Base-by-base conservation (phyloP, 2,888 invertebrate species). In the Lepidochrysops patricia region DNA sequence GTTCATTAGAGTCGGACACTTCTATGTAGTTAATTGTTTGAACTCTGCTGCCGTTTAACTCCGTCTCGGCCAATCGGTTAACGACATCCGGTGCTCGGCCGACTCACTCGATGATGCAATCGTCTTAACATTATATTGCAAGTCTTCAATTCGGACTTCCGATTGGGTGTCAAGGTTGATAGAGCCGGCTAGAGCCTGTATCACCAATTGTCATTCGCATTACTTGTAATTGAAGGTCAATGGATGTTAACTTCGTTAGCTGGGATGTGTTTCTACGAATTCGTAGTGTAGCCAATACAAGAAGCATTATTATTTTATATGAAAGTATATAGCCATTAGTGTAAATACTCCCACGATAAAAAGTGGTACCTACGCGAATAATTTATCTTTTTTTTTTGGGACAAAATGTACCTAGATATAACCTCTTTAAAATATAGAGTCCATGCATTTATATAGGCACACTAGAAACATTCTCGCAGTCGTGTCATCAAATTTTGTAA, bases 21-120 rank as follows among this genome's bases (percentile, higher is more conserved):
- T 86, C 84, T 84, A 82, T 86, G 84, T 83, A 82, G 82, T 88
- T 86, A 85, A 88, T 88, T 88, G 86, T 87, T 86, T 88, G 88
- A 89, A 89, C 88, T 87, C 80, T 77, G 74, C 79, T 83, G 77
- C 80, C 80, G 85, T 82, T 86, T 85, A 82, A 86, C 81, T 79
- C 80, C 85, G 84, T 83, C 84, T 81, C 80, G 75, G 77, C 81
- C 87, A 88, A 89, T 89, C 87, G 75, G 84, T 84, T 88, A 85
- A 87, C 87, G 80, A 87, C 89, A 87, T 89, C 77, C 85, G 86
- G 86, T 87, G 88, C 87, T 85, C 43, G 79, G 79, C 67, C 76
- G 69, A 72, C 73, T 72, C 72, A 70, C 68, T 74, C 72, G 82
- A 76, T 87, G 86, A 87, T 87, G 88, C 84, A 87, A 87, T 80